Base-by-base conservation (phyloP, 53 echinoderm and acorn worm species). In the Echinarachnius parma region DNA sequence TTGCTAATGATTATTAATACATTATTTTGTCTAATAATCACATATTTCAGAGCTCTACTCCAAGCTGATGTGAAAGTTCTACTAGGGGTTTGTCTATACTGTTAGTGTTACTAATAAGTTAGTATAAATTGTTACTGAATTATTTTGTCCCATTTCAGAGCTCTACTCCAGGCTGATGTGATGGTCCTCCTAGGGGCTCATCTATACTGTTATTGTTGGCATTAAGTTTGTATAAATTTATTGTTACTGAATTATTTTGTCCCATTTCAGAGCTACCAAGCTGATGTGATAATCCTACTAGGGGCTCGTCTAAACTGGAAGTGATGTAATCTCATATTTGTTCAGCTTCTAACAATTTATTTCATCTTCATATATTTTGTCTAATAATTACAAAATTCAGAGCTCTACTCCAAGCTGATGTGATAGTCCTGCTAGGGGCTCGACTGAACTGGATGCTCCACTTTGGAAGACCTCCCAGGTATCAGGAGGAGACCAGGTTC, bases 401-500 rank as follows among this genome's bases (percentile, higher is more conserved):
- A 67, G 98, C 98, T 58, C 85, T 98, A 18, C 78, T 98, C 8
- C 82, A 92, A 74, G 89, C 98, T 15, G 98, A 98, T 77, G 88
- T 98, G 22, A 64, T 98, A 21, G 26, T 98, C 9, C 66, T 98
- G 15, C 79, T 94, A 4, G 95, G 95, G 33, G 90, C 90, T 5
- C 64, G 95, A 8, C 78, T 94, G 1, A 91, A 96, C 46, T 98
- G 98, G 98, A 98, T 98, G 7, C 77, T 98, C 36, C 98, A 98
- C 50, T 98, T 96, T 67, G 98, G 98, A 9, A 56, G 78, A 20
- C 85, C 98, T 24, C 98, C 98, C 19, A 61, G 98, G 34, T 96
- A 72, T 65, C 78, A 62, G 18, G 50, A 76, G 3, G 55, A 26
- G 16, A 66, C 79, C 9, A 89, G 74, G 62, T 91, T 85, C 50